A percentile compares a stretch with the other conserved stretches of the same genome.
Evolutionary conservation across 2,888 invertebrate genomes (phyloP).

Genomic region (Tetheella fluctuosa): DNA sequence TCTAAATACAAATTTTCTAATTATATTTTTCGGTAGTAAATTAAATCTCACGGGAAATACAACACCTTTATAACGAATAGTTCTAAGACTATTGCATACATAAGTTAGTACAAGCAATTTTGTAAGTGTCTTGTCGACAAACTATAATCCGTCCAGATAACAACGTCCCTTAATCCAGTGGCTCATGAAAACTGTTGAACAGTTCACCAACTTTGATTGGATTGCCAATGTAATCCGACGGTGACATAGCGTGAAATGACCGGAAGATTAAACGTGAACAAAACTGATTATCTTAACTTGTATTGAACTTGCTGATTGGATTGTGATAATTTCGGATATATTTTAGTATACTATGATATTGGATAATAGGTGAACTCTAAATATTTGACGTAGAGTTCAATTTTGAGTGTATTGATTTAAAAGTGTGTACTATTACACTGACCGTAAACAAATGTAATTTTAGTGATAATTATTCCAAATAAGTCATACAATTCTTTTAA

Average conservation of each 20-base stretch:
- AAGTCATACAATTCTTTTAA: constrained; percentile 39
- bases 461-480: constrained; percentile 16
- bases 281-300: constrained; percentile 55
- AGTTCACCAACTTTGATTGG: constrained; percentile 67
- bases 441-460: constrained; percentile 18
- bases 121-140: neutral
- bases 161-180: constrained; percentile 36
- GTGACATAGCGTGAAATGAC: constrained; percentile 25
- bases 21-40: no score
- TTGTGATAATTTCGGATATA: constrained; percentile 19
- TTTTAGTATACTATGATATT: neutral
- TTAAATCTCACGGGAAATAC: no score
- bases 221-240: constrained; percentile 48
- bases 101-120: neutral
- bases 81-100: neutral
- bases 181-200: constrained; percentile 45
- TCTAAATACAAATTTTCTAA: no score
- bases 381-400: neutral
- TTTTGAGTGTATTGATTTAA: neutral
- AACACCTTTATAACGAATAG: no score
- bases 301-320: constrained; percentile 49
- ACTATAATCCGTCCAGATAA: constrained; percentile 13
- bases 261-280: constrained; percentile 45
- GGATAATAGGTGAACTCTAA: neutral
- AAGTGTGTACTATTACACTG: neutral